Base-by-base conservation (phyloP, 2,797 vertebrate species). In the Myripristis murdjan region DNA sequence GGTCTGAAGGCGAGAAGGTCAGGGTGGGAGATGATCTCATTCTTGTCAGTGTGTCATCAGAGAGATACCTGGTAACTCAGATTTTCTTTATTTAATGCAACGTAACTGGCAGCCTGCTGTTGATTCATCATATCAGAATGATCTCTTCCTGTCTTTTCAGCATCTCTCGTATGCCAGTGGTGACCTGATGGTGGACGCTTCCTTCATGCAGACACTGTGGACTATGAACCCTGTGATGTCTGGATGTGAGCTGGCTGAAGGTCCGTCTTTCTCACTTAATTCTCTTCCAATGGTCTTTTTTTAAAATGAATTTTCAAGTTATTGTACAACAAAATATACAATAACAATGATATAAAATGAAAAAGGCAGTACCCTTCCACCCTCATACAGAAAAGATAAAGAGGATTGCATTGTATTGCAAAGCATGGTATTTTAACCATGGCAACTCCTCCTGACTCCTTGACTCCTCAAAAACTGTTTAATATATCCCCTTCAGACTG, bases 151-250 rank as follows among this genome's bases (percentile, higher is more conserved):
- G 31, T 77, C 49, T 83, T 67, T 64, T 59, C 82, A 99, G 97
- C 97, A 99, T 82, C 92, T 99, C 66, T 98, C 97, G 0, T 96
- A 95, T 0, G 97, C 97, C 87, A 98, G 97, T 1, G 97, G 97
- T 56, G 97, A 98, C 63, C 94, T 99, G 44, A 97, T 98, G 93
- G 97, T 96, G 2, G 97, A 99, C 0, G 97, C 97, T 15, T 99
- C 97, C 75, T 99, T 99, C 91, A 98, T 98, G 97, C 97, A 99
- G 80, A 99, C 97, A 0, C 92, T 99, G 35, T 99, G 97, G 97
- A 99, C 97, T 90, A 98, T 99, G 96, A 98, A 98, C 75, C 97
- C 97, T 7, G 95, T 98, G 61, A 96, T 93, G 54, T 99, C 97
- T 0, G 95, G 97, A 73, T 97, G 95, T 33, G 97, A 98, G 90